These are phyloP conservation scores for Brotula barbata DNA, from an alignment of 2,797 vertebrate species.

Conservation along the genomic window DNA sequence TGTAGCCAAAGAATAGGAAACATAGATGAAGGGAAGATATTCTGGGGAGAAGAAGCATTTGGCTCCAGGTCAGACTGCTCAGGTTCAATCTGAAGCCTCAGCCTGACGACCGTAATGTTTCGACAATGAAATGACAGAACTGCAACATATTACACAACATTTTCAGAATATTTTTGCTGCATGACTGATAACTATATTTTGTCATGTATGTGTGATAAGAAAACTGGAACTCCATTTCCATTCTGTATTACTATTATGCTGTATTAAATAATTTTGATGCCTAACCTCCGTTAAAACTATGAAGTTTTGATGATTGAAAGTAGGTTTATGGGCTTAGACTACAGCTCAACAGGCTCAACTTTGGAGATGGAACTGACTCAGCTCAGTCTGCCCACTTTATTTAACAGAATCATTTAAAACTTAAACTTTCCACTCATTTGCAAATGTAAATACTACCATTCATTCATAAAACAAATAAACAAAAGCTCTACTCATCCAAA, in stretches of 20 bases:
- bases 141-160: background rate
- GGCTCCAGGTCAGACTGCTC: slow-evolving; percentile 2
- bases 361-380: background rate
- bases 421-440: background rate
- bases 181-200: background rate
- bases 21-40: slow-evolving; percentile 1
- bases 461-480: slow-evolving; percentile 4
- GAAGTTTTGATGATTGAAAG: too few relatives aligned
- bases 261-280: too few relatives aligned
- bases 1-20: slow-evolving; percentile 11
- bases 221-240: background rate
- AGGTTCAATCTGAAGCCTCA: slow-evolving; percentile 31
- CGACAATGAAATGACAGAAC: slow-evolving; percentile 10
- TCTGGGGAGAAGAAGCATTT: slow-evolving; percentile 1
- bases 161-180: slow-evolving; percentile 11
- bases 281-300: too few relatives aligned
- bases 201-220: background rate
- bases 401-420: background rate
- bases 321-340: too few relatives aligned
- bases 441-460: slow-evolving; percentile 10
- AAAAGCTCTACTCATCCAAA: background rate
- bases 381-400: background rate
- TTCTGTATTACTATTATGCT: background rate
- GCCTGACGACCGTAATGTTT: slow-evolving; percentile 7
- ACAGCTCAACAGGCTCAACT: too few relatives aligned